Conservation (phyloP, 1,140 invertebrate species). For the Drosophila setifemur region DNA sequence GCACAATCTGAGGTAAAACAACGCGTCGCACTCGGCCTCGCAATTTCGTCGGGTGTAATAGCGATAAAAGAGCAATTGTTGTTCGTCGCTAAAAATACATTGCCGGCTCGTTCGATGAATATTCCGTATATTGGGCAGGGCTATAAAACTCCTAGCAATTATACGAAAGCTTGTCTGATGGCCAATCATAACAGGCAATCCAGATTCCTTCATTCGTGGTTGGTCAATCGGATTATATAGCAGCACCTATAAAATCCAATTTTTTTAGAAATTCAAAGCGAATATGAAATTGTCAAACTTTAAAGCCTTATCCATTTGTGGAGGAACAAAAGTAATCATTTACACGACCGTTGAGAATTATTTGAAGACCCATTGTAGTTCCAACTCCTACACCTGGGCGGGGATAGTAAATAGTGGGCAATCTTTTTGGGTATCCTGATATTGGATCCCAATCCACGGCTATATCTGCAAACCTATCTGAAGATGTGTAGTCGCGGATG, state of each 20-base stretch:
- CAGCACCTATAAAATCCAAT: slow-evolving; percentile 35
- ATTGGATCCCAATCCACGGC: slow-evolving; percentile 86
- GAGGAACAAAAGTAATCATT: slow-evolving; percentile 91
- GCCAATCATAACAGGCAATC: slow-evolving; percentile 60
- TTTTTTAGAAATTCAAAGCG: not conserved
- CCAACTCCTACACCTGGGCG: slow-evolving; percentile 84
- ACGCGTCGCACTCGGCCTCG: slow-evolving; percentile 88
- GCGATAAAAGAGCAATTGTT: slow-evolving; percentile 58
- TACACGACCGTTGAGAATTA: slow-evolving; percentile 87
- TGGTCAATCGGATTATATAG: slow-evolving; percentile 76
- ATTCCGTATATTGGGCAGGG: slow-evolving; percentile 33
- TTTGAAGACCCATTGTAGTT: slow-evolving; percentile 86
- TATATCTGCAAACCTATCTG: slow-evolving; percentile 55
- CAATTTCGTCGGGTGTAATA: slow-evolving; percentile 84
- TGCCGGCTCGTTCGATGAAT: slow-evolving; percentile 58
- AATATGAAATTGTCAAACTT: slow-evolving; percentile 81
- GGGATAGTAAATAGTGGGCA: slow-evolving; percentile 61
- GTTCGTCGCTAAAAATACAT: slow-evolving; percentile 72
- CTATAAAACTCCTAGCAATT: slow-evolving; percentile 54
- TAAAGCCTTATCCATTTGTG: slow-evolving; percentile 90
- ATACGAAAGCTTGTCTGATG: slow-evolving; percentile 63
- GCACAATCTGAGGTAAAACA: slow-evolving; percentile 86
- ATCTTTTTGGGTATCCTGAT: slow-evolving; percentile 49
- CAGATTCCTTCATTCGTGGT: slow-evolving; percentile 68
- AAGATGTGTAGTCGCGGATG: slow-evolving; percentile 59